Conservation (phyloP, 1,140 invertebrate species). For the Epicauta chinensis region DNA sequence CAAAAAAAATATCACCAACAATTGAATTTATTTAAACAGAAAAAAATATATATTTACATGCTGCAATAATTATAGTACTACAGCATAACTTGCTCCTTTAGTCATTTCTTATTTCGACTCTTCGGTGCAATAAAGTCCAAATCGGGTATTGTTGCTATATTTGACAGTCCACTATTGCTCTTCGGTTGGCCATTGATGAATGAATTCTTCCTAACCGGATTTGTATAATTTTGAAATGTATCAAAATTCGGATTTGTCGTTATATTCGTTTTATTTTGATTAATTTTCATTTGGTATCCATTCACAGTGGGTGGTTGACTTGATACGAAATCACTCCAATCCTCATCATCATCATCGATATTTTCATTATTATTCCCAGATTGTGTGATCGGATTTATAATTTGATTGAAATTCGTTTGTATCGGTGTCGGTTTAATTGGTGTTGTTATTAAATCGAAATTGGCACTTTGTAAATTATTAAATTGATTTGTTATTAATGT, state of each 20-base stretch:
- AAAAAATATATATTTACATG: too few relatives aligned
- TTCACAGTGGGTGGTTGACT: slow-evolving; percentile 40
- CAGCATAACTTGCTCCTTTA: slow-evolving; percentile 37
- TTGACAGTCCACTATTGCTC: slow-evolving; percentile 17
- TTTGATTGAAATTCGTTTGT: background rate
- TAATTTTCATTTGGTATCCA: background rate
- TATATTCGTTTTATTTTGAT: slow-evolving; percentile 23
- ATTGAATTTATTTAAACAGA: too few relatives aligned
- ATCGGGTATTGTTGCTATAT: slow-evolving; percentile 45
- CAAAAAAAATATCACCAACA: too few relatives aligned
- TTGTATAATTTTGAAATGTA: slow-evolving; percentile 20
- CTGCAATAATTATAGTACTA: slow-evolving; percentile 14
- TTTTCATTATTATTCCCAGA: background rate
- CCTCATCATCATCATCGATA: slow-evolving; percentile 49
- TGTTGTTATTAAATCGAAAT: background rate
- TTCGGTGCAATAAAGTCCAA: slow-evolving; percentile 45
- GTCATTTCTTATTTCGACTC: slow-evolving; percentile 37
- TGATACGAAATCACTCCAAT: slow-evolving; percentile 60
- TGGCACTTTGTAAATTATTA: background rate
- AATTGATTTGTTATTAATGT: slow-evolving; percentile 38
- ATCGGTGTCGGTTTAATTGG: too few relatives aligned
- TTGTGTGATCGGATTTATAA: background rate
- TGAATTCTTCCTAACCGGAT: background rate
- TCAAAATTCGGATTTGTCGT: slow-evolving; percentile 31
- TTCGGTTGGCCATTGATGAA: background rate